Evolutionary conservation across 2,888 invertebrate genomes (phyloP).

Genomic region (Scaptodrosophila latifasciaeformis): DNA sequence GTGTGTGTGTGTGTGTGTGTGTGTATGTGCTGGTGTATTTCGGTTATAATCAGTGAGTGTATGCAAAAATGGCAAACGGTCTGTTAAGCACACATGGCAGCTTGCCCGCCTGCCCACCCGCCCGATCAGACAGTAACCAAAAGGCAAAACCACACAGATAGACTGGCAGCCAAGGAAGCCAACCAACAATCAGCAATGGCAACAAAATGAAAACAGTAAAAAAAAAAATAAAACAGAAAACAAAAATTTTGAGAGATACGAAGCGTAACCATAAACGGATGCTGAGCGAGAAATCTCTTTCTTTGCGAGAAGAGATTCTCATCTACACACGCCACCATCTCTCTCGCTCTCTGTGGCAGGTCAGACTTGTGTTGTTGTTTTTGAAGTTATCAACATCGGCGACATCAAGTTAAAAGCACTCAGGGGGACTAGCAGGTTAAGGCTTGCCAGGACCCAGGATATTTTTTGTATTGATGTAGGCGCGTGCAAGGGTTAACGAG

Average conservation of each 20-base stretch:
- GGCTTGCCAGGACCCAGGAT: no score
- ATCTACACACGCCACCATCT: not conserved
- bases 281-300: no score
- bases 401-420: conserved; percentile 67
- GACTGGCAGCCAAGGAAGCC: conserved; percentile 20
- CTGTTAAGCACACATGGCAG: conserved; percentile 67
- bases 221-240: conserved; percentile 57
- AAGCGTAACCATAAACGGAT: conserved; percentile 56
- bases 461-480: not conserved
- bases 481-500: conserved; percentile 47
- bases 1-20: conserved; percentile 24
- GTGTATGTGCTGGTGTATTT: no score
- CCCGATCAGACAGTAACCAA: no score
- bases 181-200: conserved; percentile 46
- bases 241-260: conserved; percentile 65
- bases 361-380: conserved; percentile 48
- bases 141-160: no score
- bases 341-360: not conserved
- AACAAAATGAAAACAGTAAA: conserved; percentile 22
- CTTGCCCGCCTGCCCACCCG: conserved; percentile 35
- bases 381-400: conserved; percentile 63
- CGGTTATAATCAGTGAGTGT: conserved; percentile 53
- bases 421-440: conserved; percentile 54
- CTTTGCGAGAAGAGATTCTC: no score
- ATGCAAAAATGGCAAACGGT: conserved; percentile 70